Evolutionary conservation across 2,888 invertebrate species (phyloP).

Genomic region (Maniola hyperantus): DNA sequence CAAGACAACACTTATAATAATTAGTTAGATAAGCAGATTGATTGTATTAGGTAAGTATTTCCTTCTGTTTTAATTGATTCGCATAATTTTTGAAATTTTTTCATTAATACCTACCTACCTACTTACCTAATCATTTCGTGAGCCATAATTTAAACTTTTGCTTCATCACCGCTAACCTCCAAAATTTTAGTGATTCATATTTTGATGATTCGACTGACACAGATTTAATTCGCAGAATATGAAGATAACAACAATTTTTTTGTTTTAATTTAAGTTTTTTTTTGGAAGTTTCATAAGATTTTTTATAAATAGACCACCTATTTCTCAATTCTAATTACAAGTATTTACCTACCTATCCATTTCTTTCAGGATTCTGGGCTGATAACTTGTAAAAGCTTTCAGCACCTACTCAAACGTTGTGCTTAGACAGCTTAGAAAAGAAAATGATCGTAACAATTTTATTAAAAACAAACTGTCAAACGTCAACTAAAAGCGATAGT

Average conservation of each 20-base stretch:
- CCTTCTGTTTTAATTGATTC: background rate
- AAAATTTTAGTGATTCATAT: conserved; percentile 46
- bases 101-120: too few species aligned
- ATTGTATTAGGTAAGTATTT: background rate
- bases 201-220: conserved; percentile 48
- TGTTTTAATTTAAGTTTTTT: background rate
- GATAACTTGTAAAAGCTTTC: background rate
- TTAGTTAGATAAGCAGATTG: background rate
- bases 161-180: background rate
- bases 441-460: background rate
- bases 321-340: too few species aligned
- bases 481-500: conserved; percentile 17
- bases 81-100: background rate
- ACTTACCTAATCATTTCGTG: background rate
- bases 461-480: background rate
- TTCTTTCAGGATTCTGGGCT: background rate
- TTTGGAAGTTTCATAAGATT: too few species aligned
- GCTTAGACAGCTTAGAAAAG: too few species aligned
- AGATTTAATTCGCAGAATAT: conserved; percentile 40
- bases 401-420: too few species aligned
- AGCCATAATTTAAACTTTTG: background rate
- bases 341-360: too few species aligned
- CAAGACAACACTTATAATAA: background rate
- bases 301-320: too few species aligned
- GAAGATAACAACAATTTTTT: background rate